Evolutionary conservation across 1,140 invertebrate species (phyloP).

Genomic region (Ptiloglossa arizonensis): DNA sequence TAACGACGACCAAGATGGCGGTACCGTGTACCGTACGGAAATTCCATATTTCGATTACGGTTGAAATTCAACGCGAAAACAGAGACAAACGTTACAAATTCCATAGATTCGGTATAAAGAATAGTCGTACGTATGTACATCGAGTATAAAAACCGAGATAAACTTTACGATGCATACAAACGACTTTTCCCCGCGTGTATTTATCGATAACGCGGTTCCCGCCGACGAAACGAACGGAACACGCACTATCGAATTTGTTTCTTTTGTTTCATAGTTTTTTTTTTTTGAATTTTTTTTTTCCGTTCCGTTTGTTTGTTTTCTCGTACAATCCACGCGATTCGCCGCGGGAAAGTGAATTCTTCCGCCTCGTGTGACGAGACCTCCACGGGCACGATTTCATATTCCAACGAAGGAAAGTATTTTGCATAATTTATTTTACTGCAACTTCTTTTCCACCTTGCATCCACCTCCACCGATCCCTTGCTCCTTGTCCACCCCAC

Average conservation of each 20-base stretch:
- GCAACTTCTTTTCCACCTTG: conserved; percentile 69
- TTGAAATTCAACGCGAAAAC: too few relatives aligned
- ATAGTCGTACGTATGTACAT: too few relatives aligned
- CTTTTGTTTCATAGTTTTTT: too few relatives aligned
- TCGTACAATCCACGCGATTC: conserved; percentile 43
- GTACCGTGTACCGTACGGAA: too few relatives aligned
- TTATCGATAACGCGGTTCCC: too few relatives aligned
- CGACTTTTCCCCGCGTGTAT: neutral
- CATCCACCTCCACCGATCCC: neutral
- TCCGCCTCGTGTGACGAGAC: conserved; percentile 70
- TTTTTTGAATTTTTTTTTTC: too few relatives aligned
- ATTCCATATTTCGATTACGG: too few relatives aligned
- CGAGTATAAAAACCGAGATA: too few relatives aligned
- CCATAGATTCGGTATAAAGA: neutral
- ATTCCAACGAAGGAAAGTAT: conserved; percentile 76
- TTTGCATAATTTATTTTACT: conserved; percentile 79
- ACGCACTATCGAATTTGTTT: conserved; percentile 16
- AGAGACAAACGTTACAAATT: too few relatives aligned
- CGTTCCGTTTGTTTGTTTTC: neutral
- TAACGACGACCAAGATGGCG: too few relatives aligned
- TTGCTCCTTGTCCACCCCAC: neutral
- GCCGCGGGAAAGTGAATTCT: conserved; percentile 48
- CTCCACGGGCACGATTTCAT: conserved; percentile 70
- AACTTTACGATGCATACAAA: neutral
- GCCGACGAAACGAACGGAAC: too few relatives aligned